Conservation (phyloP, 2,797 vertebrate species). For the Florisuga fusca region DNA sequence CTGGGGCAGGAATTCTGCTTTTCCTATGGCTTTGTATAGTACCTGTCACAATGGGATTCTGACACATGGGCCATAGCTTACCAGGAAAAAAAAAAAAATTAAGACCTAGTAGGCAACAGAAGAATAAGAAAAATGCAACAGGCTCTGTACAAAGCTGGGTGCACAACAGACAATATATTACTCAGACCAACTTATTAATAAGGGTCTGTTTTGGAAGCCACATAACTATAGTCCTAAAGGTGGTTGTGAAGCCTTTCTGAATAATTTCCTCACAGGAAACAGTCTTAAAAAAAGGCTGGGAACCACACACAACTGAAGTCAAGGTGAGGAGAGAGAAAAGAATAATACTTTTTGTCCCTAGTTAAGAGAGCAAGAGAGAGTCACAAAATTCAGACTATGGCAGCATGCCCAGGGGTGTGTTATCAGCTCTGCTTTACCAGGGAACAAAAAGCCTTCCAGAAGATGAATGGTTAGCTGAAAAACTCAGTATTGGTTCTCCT, state of each 20-base stretch:
- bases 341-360: neutral
- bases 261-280: neutral
- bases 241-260: neutral
- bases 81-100: neutral
- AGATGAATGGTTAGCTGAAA: neutral
- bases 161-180: neutral
- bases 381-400: neutral
- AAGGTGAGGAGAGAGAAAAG: neutral
- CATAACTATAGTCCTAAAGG: neutral
- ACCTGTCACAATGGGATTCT: neutral
- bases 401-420: neutral
- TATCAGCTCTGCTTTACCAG: neutral
- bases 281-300: neutral
- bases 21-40: neutral
- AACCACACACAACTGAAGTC: neutral
- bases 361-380: neutral
- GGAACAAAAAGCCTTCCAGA: neutral
- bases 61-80: neutral
- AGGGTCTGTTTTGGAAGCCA: neutral
- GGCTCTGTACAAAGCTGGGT: neutral
- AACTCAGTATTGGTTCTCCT: neutral
- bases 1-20: neutral
- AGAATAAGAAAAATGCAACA: neutral
- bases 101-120: neutral
- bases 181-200: neutral